A percentile compares a stretch with the other conserved stretches of the same genome.
phyloP scores from a whole-genome alignment of 2,797 vertebrate genomes.

The Sebastiscus tertius region DNA sequence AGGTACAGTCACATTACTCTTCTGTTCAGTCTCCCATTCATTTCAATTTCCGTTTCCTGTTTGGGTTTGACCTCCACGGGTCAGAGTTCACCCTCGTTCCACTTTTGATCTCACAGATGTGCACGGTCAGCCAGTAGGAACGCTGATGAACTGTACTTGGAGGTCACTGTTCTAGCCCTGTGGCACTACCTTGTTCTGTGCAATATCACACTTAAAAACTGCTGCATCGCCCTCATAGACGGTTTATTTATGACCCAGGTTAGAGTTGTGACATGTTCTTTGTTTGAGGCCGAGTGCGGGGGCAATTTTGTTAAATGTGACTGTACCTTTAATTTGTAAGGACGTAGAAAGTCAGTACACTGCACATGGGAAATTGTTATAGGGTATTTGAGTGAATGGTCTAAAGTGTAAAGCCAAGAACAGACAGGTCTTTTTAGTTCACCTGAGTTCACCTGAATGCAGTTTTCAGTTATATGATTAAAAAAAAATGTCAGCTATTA shows the following conservation, averaged over 20 bases:
- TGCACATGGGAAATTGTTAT: background rate
- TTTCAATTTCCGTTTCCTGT: constrained; percentile 1
- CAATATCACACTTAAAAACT: background rate
- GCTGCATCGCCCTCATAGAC: background rate
- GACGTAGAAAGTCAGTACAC: constrained; percentile 16
- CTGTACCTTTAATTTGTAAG: background rate
- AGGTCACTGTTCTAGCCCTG: background rate
- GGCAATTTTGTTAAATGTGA: constrained; percentile 11
- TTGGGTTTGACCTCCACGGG: background rate
- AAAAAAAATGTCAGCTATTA: background rate
- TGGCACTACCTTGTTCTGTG: background rate
- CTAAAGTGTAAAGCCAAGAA: constrained; percentile 2
- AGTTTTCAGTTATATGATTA: constrained; percentile 7
- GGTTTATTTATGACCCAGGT: background rate
- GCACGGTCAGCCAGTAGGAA: background rate
- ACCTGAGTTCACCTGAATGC: background rate
- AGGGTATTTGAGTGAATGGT: constrained; percentile 9
- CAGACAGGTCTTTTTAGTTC: background rate
- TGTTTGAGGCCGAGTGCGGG: background rate
- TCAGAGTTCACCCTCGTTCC: background rate
- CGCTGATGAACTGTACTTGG: constrained; percentile 4
- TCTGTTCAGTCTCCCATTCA: background rate
- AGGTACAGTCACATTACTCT: background rate
- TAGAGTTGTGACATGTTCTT: background rate
- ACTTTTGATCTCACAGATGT: background rate